A percentile compares a stretch with the other conserved stretches of the same genome.
Conservation (phyloP, 2,888 invertebrate species). For the Diarsia dahlii region DNA sequence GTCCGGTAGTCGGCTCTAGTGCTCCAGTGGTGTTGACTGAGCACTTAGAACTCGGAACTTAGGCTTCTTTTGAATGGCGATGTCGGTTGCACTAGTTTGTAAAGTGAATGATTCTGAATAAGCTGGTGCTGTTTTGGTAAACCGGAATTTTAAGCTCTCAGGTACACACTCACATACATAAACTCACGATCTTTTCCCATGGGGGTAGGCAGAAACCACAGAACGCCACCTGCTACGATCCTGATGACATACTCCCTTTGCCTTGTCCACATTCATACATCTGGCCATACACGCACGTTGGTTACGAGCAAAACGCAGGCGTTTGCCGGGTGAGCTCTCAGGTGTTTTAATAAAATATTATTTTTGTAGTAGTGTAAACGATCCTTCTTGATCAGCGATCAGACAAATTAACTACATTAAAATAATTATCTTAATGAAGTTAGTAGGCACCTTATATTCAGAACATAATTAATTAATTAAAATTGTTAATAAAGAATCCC, state of each 20-base stretch:
- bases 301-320: no score
- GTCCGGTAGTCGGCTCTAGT: conserved; percentile 15
- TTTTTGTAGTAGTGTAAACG: neutral
- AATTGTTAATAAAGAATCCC: conserved; percentile 23
- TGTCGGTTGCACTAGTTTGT: neutral
- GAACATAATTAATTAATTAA: conserved; percentile 29
- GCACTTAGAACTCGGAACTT: neutral
- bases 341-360: neutral
- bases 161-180: no score
- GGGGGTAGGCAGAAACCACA: no score
- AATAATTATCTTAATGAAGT: neutral
- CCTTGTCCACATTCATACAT: no score
- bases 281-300: no score
- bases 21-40: conserved; percentile 8
- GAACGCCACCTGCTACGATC: no score
- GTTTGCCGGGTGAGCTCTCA: no score
- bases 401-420: neutral
- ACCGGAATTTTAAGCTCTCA: neutral
- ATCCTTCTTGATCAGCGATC: neutral
- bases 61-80: conserved; percentile 1
- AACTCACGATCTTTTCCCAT: no score
- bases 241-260: no score
- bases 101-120: neutral
- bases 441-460: neutral
- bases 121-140: neutral